A percentile compares a stretch with the other conserved stretches of the same genome.
These are phyloP conservation scores for Metallyticus violacea DNA, from an alignment of 2,888 invertebrate species.

Conservation along the genomic window DNA sequence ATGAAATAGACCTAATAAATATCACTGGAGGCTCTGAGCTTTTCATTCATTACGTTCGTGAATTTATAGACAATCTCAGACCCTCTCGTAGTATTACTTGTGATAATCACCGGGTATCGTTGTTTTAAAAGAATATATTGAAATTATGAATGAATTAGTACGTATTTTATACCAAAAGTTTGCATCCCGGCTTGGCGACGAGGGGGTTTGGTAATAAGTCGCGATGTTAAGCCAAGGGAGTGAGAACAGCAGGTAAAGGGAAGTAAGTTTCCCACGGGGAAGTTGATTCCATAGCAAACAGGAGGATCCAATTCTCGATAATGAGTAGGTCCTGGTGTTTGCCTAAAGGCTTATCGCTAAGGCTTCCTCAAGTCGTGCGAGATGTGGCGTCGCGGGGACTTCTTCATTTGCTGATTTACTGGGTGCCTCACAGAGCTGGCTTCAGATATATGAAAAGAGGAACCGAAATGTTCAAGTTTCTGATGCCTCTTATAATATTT, in stretches of 20 bases:
- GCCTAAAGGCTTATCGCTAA: conserved; percentile 13
- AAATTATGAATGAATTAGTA: too few species aligned
- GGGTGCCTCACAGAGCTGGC: background rate
- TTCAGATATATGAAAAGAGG: too few species aligned
- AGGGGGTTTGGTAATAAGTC: background rate
- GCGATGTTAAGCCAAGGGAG: background rate
- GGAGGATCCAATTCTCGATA: conserved; percentile 31
- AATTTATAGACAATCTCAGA: too few species aligned
- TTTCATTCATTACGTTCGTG: too few species aligned
- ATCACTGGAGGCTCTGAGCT: too few species aligned
- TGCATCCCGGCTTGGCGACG: background rate
- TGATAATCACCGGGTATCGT: too few species aligned
- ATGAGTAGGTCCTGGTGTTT: conserved; percentile 25
- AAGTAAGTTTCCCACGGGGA: background rate
- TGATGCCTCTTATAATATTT: too few species aligned
- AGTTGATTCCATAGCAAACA: conserved; percentile 26
- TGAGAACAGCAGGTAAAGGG: background rate
- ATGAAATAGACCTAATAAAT: too few species aligned
- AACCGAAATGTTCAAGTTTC: too few species aligned
- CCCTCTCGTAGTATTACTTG: too few species aligned
- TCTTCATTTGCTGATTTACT: background rate
- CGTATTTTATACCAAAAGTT: too few species aligned
- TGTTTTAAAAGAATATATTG: too few species aligned
- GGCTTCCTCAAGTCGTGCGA: background rate
- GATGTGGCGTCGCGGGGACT: background rate